phyloP scores from a whole-genome alignment of 2,113 vertebrate genomes.

The Cricetomys ansorgei region DNA sequence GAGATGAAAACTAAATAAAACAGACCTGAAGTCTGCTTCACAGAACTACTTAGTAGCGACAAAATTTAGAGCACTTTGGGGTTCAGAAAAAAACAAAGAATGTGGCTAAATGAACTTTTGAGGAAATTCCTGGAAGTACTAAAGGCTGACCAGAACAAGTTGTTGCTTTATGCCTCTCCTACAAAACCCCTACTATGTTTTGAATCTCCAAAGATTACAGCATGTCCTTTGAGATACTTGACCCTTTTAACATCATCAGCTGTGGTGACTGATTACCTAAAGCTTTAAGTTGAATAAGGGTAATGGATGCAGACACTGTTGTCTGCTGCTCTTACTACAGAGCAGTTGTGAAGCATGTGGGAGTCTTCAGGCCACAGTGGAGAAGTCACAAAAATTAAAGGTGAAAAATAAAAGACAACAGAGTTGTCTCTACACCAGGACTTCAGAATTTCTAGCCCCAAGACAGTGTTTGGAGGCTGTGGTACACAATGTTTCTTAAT shows the following conservation, averaged over 20 bases:
- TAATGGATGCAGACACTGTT: background rate
- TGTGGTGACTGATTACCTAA: conserved; percentile 48
- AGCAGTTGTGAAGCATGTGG: background rate
- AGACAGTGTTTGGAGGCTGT: background rate
- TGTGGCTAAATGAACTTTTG: conserved; percentile 21
- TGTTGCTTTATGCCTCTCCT: background rate
- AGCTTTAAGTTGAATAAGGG: background rate
- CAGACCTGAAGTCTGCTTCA: background rate
- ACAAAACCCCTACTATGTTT: conserved; percentile 60
- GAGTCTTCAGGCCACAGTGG: background rate
- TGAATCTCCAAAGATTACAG: conserved; percentile 30
- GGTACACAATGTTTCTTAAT: conserved; percentile 60
- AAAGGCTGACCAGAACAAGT: background rate
- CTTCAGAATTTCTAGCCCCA: conserved; percentile 41
- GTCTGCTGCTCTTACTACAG: background rate
- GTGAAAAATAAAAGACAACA: conserved; percentile 24
- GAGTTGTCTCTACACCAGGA: conserved; percentile 69
- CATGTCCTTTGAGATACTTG: conserved; percentile 2
- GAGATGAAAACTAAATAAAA: conserved; percentile 64
- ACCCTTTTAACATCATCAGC: background rate
- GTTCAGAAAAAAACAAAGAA: conserved; percentile 43
- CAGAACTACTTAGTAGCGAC: conserved; percentile 19
- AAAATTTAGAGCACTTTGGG: conserved; percentile 15
- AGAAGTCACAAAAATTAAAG: background rate
- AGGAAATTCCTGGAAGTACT: background rate